phyloP scores from a whole-genome alignment of 2,113 vertebrate genomes.

The Scortum barcoo region DNA sequence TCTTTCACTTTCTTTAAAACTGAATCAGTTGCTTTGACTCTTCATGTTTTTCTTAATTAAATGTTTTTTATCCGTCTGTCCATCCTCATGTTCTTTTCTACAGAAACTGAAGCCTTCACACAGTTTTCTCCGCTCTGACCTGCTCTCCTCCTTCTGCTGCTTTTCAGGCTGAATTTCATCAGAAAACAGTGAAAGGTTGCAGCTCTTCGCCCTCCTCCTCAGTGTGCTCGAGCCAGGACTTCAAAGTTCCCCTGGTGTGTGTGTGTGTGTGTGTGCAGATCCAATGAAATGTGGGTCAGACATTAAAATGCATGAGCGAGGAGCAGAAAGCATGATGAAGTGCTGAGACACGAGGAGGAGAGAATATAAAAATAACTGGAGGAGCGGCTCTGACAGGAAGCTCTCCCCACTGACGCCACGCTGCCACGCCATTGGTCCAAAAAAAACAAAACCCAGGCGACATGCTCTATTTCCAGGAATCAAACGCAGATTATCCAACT shows the following conservation, averaged over 20 bases:
- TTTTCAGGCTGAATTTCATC: conserved; percentile 56
- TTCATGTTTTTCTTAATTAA: too few species aligned
- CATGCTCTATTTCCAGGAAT: too few species aligned
- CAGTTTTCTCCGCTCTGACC: conserved; percentile 52
- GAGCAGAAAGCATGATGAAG: conserved; percentile 79
- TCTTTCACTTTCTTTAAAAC: too few species aligned
- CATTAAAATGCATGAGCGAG: conserved; percentile 83
- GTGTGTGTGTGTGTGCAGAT: conserved; percentile 55
- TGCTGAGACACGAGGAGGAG: conserved; percentile 74
- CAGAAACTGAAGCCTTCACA: background rate
- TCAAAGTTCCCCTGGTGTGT: conserved; percentile 63
- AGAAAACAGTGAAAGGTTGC: conserved; percentile 66
- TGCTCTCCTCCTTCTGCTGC: conserved; percentile 27
- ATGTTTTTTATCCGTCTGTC: too few species aligned
- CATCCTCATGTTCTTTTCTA: too few species aligned
- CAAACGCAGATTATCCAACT: too few species aligned
- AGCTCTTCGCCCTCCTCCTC: conserved; percentile 48
- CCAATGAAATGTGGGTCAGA: conserved; percentile 83
- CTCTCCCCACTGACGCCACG: conserved; percentile 49
- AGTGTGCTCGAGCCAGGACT: conserved; percentile 51
- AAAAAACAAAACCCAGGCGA: too few species aligned
- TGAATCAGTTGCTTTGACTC: too few species aligned
- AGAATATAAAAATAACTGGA: conserved; percentile 75
- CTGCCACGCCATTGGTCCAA: conserved; percentile 52
- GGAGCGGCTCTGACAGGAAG: conserved; percentile 53